Evolutionary conservation across 2,888 invertebrate genomes (phyloP).

Genomic region (Azorinus chamasolen): DNA sequence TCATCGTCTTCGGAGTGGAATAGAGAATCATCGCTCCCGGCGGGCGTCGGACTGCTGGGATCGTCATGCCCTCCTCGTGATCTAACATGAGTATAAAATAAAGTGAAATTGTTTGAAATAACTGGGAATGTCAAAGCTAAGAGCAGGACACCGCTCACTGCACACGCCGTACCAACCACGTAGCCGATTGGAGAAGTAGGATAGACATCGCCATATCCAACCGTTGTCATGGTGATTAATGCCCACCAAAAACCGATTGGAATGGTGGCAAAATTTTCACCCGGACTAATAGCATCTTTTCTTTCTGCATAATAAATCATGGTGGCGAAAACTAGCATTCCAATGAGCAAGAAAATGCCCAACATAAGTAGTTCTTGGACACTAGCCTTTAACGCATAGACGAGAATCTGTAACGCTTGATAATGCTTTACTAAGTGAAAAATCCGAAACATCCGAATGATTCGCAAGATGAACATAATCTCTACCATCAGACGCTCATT

Average conservation of each 20-base stretch:
- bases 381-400: conserved; percentile 86
- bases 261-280: conserved; percentile 83
- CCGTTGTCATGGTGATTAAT: conserved; percentile 86
- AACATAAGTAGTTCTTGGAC: conserved; percentile 86
- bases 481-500: conserved; percentile 84
- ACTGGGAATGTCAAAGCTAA: conserved; percentile 85
- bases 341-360: conserved; percentile 85
- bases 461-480: conserved; percentile 87
- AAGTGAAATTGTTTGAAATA: conserved; percentile 85
- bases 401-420: conserved; percentile 86
- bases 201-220: conserved; percentile 85
- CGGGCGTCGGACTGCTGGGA: conserved; percentile 34
- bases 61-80: conserved; percentile 70
- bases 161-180: conserved; percentile 83
- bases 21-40: conserved; percentile 29
- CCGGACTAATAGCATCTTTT: conserved; percentile 76
- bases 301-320: conserved; percentile 86
- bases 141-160: conserved; percentile 83
- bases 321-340: conserved; percentile 85
- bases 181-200: conserved; percentile 82
- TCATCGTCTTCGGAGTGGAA: conserved; percentile 52
- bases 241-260: conserved; percentile 87
- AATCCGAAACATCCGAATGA: conserved; percentile 87
- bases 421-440: conserved; percentile 87
- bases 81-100: conserved; percentile 85